Evolutionary conservation across 2,113 vertebrate genomes (phyloP).

Genomic region (Thymallus thymallus): DNA sequence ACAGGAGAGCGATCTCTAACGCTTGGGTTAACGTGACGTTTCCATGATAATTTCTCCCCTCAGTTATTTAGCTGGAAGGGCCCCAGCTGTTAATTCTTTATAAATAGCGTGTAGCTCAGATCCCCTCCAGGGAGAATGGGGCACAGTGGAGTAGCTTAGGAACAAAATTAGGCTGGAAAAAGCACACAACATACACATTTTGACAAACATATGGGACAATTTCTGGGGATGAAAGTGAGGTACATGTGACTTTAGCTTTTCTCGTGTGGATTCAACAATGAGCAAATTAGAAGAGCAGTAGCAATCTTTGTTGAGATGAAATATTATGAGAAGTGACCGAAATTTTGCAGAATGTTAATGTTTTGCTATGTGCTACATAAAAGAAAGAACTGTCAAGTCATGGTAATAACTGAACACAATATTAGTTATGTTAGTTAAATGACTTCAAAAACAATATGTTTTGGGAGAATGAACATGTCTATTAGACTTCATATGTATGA

Average conservation of each 20-base stretch:
- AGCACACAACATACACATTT: slow-evolving; percentile 75
- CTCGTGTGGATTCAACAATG: slow-evolving; percentile 59
- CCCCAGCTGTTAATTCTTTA: slow-evolving; percentile 80
- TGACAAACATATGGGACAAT: slow-evolving; percentile 80
- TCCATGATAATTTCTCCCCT: slow-evolving; percentile 64
- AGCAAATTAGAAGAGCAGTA: background rate
- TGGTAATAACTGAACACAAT: too few relatives aligned
- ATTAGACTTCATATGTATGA: too few relatives aligned
- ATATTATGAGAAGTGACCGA: too few relatives aligned
- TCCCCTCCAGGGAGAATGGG: slow-evolving; percentile 58
- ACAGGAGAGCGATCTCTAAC: slow-evolving; percentile 56
- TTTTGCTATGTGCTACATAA: too few relatives aligned
- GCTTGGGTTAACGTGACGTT: slow-evolving; percentile 76
- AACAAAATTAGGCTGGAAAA: slow-evolving; percentile 75
- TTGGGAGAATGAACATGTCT: too few relatives aligned
- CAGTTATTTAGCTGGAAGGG: slow-evolving; percentile 73
- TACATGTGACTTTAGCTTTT: slow-evolving; percentile 68
- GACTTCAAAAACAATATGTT: too few relatives aligned
- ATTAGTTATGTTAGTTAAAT: too few relatives aligned
- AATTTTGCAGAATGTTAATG: too few relatives aligned
- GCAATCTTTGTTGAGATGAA: too few relatives aligned
- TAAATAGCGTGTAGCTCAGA: slow-evolving; percentile 76
- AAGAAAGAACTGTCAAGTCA: too few relatives aligned
- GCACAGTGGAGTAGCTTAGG: slow-evolving; percentile 72
- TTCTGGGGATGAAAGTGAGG: slow-evolving; percentile 62